These are phyloP conservation scores for Antedon mediterranea DNA, from an alignment of 53 echinoderm and acorn worm species.

Conservation along the genomic window DNA sequence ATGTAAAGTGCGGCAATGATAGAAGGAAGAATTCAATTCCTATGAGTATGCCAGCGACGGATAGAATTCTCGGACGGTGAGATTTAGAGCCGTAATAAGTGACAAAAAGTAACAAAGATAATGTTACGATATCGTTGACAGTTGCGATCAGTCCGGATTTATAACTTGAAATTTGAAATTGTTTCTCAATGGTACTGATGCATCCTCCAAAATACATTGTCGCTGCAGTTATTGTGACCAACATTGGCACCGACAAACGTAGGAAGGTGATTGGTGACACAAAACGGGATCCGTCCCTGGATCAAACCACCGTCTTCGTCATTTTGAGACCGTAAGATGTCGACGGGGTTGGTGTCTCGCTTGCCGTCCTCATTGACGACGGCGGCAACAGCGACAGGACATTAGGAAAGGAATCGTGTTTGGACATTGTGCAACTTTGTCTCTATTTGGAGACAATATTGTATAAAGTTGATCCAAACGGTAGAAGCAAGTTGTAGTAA, in stretches of 20 bases:
- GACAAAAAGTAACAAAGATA: slow-evolving; percentile 51
- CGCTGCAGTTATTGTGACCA: neutral
- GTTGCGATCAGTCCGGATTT: slow-evolving; percentile 49
- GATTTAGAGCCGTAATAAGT: slow-evolving; percentile 67
- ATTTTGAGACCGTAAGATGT: no score
- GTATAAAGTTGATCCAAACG: no score
- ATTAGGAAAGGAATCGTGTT: no score
- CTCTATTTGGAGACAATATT: no score
- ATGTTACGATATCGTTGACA: slow-evolving; percentile 57
- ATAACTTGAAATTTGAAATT: slow-evolving; percentile 74
- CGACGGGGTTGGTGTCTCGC: no score
- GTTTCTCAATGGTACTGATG: slow-evolving; percentile 58
- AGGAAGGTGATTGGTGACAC: neutral
- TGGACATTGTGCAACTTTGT: no score
- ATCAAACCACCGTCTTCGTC: neutral
- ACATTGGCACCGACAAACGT: neutral
- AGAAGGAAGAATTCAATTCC: slow-evolving; percentile 49
- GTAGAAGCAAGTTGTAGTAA: no score
- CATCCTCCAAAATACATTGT: slow-evolving; percentile 38
- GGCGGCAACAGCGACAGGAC: no score
- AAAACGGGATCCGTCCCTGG: neutral
- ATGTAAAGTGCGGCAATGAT: slow-evolving; percentile 70
- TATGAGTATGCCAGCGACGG: slow-evolving; percentile 15
- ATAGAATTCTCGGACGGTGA: slow-evolving; percentile 70
- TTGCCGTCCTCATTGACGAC: no score